Base-by-base conservation (phyloP, 2,113 vertebrate genomes). In the Poeciliopsis occidentalis region DNA sequence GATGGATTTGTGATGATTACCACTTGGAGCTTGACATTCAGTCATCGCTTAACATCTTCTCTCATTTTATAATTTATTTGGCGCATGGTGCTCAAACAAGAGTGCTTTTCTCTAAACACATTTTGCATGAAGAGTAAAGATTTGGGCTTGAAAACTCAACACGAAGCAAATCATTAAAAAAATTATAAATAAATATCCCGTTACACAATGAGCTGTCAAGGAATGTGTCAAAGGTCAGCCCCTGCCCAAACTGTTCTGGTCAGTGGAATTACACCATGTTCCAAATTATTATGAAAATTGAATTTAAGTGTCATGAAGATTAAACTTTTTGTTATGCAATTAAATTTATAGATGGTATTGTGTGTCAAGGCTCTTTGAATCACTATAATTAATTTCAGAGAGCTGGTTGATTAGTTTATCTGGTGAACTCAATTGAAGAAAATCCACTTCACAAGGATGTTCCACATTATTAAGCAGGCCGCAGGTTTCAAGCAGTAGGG, bases 1-100 rank as follows among this genome's bases (percentile, higher is more conserved):
- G 63, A 84, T 83, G 61, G 54, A 65, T 85, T 88, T 78, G 54
- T 87, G 70, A 82, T 76, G 67, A 78, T 66, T 73, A 66, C 37
- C 71, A 60, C 65, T 79, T 54, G 64, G 57, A 75, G 79, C 44
- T 44, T 66, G 34, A 77, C 51, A 64, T 73, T 63, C 54, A 86
- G 65, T 30, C 71, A 64, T 12, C 73, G 41, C 64, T 68, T 39
- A 51, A 34, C 60, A 69, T 84, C 39, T 71, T 24, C 64, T 76
- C 76, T 78, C 44, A 41, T 79, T 65, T 82, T 71, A 70, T 78
- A 67, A 73, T 81, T 78, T 39, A 75, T 47, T 30, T 0, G 13
- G 6, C 70, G 30, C 60, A 32, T 69, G 24, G 44, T 47, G 51
- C 51, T 57, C 22, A n/a, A 57, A n/a, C 19, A 57, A n/a, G 51